Evolutionary conservation across 2,797 vertebrate species (phyloP), one percentile per base, ranked within the genome.

Genomic region (Potorous gilbertii): DNA sequence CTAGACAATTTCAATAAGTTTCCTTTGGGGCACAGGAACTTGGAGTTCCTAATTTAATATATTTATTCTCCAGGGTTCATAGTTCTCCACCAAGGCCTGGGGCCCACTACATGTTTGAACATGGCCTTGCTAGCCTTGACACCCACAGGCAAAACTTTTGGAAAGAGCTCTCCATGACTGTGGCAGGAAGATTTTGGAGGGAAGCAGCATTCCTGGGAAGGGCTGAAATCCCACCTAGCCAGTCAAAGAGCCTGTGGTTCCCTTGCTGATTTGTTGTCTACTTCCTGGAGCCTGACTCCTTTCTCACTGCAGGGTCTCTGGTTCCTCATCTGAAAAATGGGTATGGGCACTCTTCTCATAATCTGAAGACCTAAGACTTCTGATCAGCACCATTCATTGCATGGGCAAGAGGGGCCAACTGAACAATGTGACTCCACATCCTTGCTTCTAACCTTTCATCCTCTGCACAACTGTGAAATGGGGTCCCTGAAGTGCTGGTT

Each of bases 291-390:
- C 96, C 40, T 52, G 96, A 94, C 66, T 90, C 92, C 56, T 93
- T 97, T 97, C 56, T 90, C 18, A 96, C 93, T 56, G 91, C 56
- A 91, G 62, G 92, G 87, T 66, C 62, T 81, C 18, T 94, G 14
- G 95, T 97, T 97, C 40, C 54, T 91, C 92, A 96, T 92, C 81
- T 62, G 93, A 96, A 97, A 91, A 81, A 52, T 97, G 94, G 92
- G 96, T 92, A 40, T 18, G 93, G 95, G 90, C 66, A 54, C 95
- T 95, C 62, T 94, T 74, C 96, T 95, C 93, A 96, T 50, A 34
- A 94, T 59, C 96, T 57, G 66, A 40, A 92, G 91, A 54, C 40
- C 10, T 91, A 89, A 92, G 95, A 93, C 89, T 56, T 28, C 46
- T 90, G 94, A 91, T 91, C 93, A 96, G 81, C 55, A 96, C 56